Base-by-base conservation (phyloP, 2,113 vertebrate species). In the Gymnarchus niloticus region DNA sequence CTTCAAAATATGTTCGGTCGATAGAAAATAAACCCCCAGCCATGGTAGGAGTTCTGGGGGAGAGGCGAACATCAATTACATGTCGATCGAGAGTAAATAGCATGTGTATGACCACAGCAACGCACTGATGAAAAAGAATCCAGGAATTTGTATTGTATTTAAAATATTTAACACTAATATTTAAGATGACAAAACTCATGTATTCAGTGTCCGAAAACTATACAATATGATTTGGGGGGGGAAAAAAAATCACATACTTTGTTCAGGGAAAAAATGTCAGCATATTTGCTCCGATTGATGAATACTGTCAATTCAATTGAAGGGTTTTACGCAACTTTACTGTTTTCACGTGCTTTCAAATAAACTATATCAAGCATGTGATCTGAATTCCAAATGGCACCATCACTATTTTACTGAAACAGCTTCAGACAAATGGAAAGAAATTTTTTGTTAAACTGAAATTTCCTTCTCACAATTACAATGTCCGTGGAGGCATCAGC, bases 1-100 rank as follows among this genome's bases (percentile, higher is more conserved):
- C 98, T 95, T 99, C 97, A 97, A 99, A 99, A 94, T 99, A 99
- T 87, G 93, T 94, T 93, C 96, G 97, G 94, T 98, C 95, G 93
- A 99, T 99, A 86, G 97, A 96, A 95, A 99, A 99, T 88, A 99
- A 92, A 83, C 98, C 98, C 89, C 98, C 98, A 91, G 98, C 98
- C 98, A 99, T 99, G 86, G 98, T 99, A 89, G 98, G 98, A 93
- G 98, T 99, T 94, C 98, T 99, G 92, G 85, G 80, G 83, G 65
- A 88, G 51, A 87, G 46, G 82, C 87, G 0, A 81, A 69, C 82
- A 59, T 56, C 81, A 57, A 76, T 84, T 52, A 84, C 14, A 19
- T 10, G 17, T 33, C 69, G 4, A 78, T 21, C 8, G 25, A 8
- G 51, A 19, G 12, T 14, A 52, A 37, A 59, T 3, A 28, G 9